Base-by-base conservation (phyloP, 2,797 vertebrate genomes). In the Valencia hispanica region DNA sequence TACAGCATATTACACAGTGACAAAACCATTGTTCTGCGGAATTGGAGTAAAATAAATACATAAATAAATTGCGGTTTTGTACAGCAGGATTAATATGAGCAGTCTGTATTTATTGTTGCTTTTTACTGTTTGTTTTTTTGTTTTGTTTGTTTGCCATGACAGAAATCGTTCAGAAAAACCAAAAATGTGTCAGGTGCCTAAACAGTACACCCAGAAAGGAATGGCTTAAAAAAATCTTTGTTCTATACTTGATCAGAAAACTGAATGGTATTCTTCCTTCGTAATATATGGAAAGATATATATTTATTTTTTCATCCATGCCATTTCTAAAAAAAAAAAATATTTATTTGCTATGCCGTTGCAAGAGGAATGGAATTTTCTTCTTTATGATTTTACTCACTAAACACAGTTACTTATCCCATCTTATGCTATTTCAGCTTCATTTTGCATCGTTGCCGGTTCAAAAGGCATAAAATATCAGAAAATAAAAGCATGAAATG, bases 401-500 rank as follows among this genome's bases (percentile, higher is more conserved):
- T 72, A 47, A 76, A 78, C 43, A 68, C 68, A 71, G 41, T 66
- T 57, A 71, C 68, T 74, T 79, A 51, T 68, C 63, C 50, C 4
- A 47, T 73, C 41, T 76, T 30, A 34, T 77, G 43, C 55, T 68
- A 11, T 73, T 27, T 74, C 61, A 73, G 30, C 32, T 48, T 68
- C 36, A 75, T 47, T 78, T 73, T 74, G 63, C 50, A 48, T 84
- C 74, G 71, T 74, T 57, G 63, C 14, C 9, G 63, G 59, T 78
- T 63, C 34, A 85, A 80, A 78, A 80, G 14, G 47, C 70, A 84
- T 53, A 82, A 73, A 81, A 77, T 32, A 50, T 32, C 47, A 68
- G 74, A 55, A 73, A 79, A 75, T 77, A 70, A 75, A 85, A 79
- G 41, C 53, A 82, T 41, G 30, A 81, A 88, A 80, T 65, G 73